Percentiles rank a stretch among this genome's conserved stretches.
phyloP scores from a whole-genome alignment of 2,113 vertebrate species.

The Carollia perspicillata region DNA sequence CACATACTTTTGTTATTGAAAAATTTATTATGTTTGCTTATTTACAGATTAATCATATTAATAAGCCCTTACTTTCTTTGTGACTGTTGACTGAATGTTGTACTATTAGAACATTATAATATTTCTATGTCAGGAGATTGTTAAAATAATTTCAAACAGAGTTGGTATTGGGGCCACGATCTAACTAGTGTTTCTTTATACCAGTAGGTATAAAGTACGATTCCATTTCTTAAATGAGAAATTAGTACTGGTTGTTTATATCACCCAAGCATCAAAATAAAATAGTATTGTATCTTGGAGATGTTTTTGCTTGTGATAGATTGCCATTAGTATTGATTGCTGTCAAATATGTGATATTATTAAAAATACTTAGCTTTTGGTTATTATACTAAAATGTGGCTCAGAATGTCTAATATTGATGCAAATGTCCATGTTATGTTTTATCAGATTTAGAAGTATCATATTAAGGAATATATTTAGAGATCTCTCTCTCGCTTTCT shows the following conservation, averaged over 20 bases:
- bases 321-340: neutral
- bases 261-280: neutral
- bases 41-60: slow-evolving; percentile 3
- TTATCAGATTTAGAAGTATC: slow-evolving; percentile 6
- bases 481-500: neutral
- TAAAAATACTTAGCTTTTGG: neutral
- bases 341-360: neutral
- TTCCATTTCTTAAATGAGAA: neutral
- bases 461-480: slow-evolving; percentile 1
- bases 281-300: neutral
- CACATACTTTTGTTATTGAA: neutral
- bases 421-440: neutral
- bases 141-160: slow-evolving; percentile 53
- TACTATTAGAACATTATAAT: neutral
- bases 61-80: slow-evolving; percentile 22
- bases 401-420: neutral
- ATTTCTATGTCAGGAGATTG: slow-evolving; percentile 7
- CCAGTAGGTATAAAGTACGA: neutral
- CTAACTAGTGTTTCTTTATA: neutral
- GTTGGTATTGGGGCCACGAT: slow-evolving; percentile 1
- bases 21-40: neutral
- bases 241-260: neutral
- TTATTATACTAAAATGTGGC: slow-evolving; percentile 20
- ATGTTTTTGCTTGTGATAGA: slow-evolving; percentile 16
- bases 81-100: neutral